Conservation (phyloP, 2,888 invertebrate genomes). For the Diloba caeruleocephala region DNA sequence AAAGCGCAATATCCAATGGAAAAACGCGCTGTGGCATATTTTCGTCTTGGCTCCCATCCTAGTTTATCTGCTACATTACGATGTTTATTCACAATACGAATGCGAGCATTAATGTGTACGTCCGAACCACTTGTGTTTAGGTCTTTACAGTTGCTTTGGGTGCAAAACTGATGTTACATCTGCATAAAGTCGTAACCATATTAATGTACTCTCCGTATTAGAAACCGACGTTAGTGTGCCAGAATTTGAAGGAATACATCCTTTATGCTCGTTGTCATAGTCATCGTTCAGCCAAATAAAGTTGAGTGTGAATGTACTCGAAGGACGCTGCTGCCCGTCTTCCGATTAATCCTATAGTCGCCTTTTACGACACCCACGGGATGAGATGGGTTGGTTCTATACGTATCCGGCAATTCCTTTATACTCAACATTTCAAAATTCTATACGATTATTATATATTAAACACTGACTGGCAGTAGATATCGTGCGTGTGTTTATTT, state of each 20-base stretch:
- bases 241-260: slow-evolving; percentile 29
- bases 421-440: slow-evolving; percentile 22
- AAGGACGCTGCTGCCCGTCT: too few relatives aligned
- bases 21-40: slow-evolving; percentile 89
- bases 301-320: too few relatives aligned
- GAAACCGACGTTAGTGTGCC: slow-evolving; percentile 17
- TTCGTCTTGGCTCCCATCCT: slow-evolving; percentile 89
- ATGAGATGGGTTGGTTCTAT: too few relatives aligned
- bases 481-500: slow-evolving; percentile 57
- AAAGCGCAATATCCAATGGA: slow-evolving; percentile 88
- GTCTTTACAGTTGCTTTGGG: slow-evolving; percentile 65
- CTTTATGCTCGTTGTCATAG: too few relatives aligned
- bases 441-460: slow-evolving; percentile 35
- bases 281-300: too few relatives aligned
- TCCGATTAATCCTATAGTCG: too few relatives aligned
- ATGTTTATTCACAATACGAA: slow-evolving; percentile 89
- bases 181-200: slow-evolving; percentile 47
- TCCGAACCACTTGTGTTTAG: slow-evolving; percentile 80
- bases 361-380: too few relatives aligned
- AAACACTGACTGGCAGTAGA: slow-evolving; percentile 45
- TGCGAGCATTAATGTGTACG: slow-evolving; percentile 87
- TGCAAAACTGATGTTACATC: slow-evolving; percentile 56
- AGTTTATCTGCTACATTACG: slow-evolving; percentile 89
- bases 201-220: slow-evolving; percentile 28
- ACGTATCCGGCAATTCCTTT: too few relatives aligned